Percentiles rank a stretch among this genome's conserved stretches.
phyloP scores from a whole-genome alignment of 2,888 invertebrate genomes.

The Ceratothoa steindachneri region DNA sequence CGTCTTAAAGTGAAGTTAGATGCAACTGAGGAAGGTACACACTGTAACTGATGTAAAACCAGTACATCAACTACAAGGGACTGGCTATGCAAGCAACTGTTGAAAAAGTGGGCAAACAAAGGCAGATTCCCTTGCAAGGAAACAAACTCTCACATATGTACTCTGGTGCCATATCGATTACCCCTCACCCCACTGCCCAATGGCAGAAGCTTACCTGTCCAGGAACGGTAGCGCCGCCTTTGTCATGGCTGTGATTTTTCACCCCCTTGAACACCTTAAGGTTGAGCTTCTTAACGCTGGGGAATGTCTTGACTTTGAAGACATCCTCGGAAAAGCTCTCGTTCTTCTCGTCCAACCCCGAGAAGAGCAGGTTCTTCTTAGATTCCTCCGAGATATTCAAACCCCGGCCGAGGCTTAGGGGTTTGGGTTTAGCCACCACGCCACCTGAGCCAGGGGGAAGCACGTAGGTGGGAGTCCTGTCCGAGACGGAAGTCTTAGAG shows the following conservation, averaged over 20 bases:
- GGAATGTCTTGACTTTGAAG: slow-evolving; percentile 57
- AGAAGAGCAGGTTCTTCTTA: slow-evolving; percentile 61
- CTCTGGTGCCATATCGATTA: too few species aligned
- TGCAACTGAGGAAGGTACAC: too few species aligned
- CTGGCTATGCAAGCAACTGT: too few species aligned
- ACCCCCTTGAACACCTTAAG: slow-evolving; percentile 57
- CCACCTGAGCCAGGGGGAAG: slow-evolving; percentile 40
- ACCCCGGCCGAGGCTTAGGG: not conserved
- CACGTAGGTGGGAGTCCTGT: slow-evolving; percentile 34
- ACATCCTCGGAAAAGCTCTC: slow-evolving; percentile 51
- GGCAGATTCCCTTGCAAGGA: too few species aligned
- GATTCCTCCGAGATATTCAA: not conserved
- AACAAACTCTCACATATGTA: too few species aligned
- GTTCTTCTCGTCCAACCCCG: slow-evolving; percentile 78
- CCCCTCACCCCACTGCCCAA: too few species aligned
- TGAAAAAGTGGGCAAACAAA: too few species aligned
- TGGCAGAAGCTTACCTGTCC: slow-evolving; percentile 2
- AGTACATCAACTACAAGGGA: too few species aligned
- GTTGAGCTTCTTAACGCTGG: slow-evolving; percentile 67
- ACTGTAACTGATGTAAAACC: too few species aligned
- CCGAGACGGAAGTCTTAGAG: slow-evolving; percentile 30
- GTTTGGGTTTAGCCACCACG: slow-evolving; percentile 44
- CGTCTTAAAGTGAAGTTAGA: too few species aligned
- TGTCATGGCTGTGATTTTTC: slow-evolving; percentile 12
- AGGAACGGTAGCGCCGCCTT: not conserved